Base-by-base conservation (phyloP, 2,113 vertebrate species). In the Takifugu bimaculatus region DNA sequence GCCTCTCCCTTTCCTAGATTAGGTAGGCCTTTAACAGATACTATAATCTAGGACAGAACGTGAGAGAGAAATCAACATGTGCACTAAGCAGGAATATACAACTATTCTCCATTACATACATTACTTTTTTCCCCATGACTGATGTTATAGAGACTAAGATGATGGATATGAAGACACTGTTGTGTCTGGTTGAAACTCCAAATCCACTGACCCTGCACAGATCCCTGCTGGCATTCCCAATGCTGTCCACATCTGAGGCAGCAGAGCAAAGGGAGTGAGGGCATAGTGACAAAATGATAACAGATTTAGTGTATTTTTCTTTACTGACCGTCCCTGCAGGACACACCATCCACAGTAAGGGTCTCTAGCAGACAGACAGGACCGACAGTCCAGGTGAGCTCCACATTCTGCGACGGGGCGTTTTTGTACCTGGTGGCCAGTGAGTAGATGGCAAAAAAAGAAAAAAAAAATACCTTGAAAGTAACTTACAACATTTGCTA, bases 321-420 rank as follows among this genome's bases (percentile, higher is more conserved):
- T 39, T 11, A 39, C 94, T 87, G 70, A 98, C 96, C 93, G 87
- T 78, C 96, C 96, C 43, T 95, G 93, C 59, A 98, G 93, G 43
- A 97, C 94, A 88, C 96, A 99, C 96, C 96, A 99, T 47, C 96
- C 96, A 67, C 96, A 99, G 77, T 98, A 97, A 0, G 96, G 96
- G 80, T 99, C 96, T 50, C 71, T 92, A 58, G 91, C 86, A 1
- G 91, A 86, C 29, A 98, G 87, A 66, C 96, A 99, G 12, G 94
- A 95, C 6, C 87, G 85, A 57, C 96, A 99, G 72, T 95, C 93
- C 3, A 78, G 58, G 71, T 93, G 91, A 35, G 91, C 84, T 4
- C 93, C 92, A 83, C 96, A 99, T 79, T 97, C 93, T 20, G 92
- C 90, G 74, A 98, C 93, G 0, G 95, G 94, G 63, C 93, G 90